phyloP scores from a whole-genome alignment of 30 jellyfish, hydroid and myxozoan species.

The Aurelia sp. region DNA sequence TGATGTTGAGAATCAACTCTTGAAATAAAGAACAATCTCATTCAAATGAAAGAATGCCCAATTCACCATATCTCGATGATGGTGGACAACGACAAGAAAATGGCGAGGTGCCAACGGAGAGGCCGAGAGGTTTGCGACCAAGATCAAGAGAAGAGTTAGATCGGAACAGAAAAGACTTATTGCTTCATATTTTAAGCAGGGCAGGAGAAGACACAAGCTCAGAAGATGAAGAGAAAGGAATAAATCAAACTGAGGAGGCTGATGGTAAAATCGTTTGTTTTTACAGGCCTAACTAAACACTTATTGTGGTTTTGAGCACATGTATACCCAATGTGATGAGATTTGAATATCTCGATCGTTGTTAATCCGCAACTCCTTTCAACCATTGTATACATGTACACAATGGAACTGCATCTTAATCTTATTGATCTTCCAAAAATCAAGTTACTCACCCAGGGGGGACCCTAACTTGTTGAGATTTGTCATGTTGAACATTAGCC shows the following conservation, averaged over 20 bases:
- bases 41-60: too few species aligned
- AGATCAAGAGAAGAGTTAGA: slow-evolving; percentile 41
- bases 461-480: too few species aligned
- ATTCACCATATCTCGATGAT: not conserved
- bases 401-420: too few species aligned
- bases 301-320: not conserved
- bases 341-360: too few species aligned
- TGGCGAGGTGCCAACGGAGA: slow-evolving; percentile 45
- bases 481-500: too few species aligned
- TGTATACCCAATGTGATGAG: too few species aligned
- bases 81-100: not conserved
- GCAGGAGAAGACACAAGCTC: slow-evolving; percentile 13
- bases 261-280: slow-evolving; percentile 14
- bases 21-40: too few species aligned
- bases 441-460: too few species aligned
- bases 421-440: too few species aligned
- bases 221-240: slow-evolving; percentile 43
- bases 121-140: slow-evolving; percentile 7
- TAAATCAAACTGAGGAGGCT: not conserved
- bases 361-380: too few species aligned
- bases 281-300: not conserved
- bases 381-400: too few species aligned
- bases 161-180: slow-evolving; percentile 42
- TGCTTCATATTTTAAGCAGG: slow-evolving; percentile 53
- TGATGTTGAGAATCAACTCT: too few species aligned